A percentile compares a stretch with the other conserved stretches of the same genome.
Conservation (phyloP, 2,888 invertebrate genomes). For the Pseudeuparius sepicola region DNA sequence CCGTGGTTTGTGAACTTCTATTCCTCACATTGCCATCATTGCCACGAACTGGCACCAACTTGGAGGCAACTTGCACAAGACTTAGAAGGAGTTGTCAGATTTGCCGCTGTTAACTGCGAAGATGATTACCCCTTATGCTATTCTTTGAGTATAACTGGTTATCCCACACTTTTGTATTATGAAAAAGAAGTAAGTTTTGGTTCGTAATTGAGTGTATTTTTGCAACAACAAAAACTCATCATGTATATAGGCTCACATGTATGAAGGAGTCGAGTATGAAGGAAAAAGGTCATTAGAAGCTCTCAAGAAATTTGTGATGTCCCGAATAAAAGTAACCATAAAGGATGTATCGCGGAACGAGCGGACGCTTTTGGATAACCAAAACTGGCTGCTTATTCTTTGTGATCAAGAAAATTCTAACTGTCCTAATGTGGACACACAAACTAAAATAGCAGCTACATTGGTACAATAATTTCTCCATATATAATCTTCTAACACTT, state of each 20-base stretch:
- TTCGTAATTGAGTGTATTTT: no score
- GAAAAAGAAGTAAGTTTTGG: constrained; percentile 35
- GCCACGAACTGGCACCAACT: constrained; percentile 69
- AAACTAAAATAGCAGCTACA: constrained; percentile 60
- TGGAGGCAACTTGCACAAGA: constrained; percentile 72
- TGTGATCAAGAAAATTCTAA: constrained; percentile 45
- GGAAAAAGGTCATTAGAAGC: constrained; percentile 50
- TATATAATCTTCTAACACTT: constrained; percentile 5
- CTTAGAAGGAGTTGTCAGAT: constrained; percentile 64
- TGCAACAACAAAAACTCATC: no score
- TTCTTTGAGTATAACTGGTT: constrained; percentile 60
- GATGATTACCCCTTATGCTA: constrained; percentile 72
- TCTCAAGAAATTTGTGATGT: constrained; percentile 53
- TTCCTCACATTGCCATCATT: constrained; percentile 77
- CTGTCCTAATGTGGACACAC: constrained; percentile 46
- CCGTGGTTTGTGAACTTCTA: constrained; percentile 84
- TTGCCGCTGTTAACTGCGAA: constrained; percentile 83
- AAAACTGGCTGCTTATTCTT: constrained; percentile 49
- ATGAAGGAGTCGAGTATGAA: constrained; percentile 48
- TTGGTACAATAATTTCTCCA: constrained; percentile 46
- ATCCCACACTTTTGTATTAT: constrained; percentile 67
- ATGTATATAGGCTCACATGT: constrained; percentile 42
- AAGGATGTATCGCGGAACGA: constrained; percentile 36
- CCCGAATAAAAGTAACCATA: constrained; percentile 43
- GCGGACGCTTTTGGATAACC: constrained; percentile 33